Evolutionary conservation across 2,888 invertebrate genomes (phyloP).

Genomic region (Tethea ocularis): DNA sequence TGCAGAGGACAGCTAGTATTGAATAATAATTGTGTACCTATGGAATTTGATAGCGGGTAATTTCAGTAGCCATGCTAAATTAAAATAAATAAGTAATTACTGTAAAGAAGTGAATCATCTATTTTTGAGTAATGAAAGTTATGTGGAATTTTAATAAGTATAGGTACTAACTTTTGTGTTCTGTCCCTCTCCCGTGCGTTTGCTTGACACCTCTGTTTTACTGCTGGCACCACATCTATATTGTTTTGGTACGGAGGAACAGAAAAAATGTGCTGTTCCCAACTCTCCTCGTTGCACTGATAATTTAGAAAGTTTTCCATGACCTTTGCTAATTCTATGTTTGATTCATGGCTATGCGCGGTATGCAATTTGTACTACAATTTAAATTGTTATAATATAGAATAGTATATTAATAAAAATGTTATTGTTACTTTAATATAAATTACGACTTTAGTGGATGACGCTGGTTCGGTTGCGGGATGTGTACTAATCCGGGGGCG

Average conservation of each 20-base stretch:
- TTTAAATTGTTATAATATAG: background rate
- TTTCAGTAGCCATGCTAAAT: no score
- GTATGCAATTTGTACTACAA: no score
- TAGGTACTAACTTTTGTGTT: slow-evolving; percentile 89
- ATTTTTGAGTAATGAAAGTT: background rate
- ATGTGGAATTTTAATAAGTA: slow-evolving; percentile 31
- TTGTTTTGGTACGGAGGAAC: slow-evolving; percentile 49
- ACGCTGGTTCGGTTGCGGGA: slow-evolving; percentile 42
- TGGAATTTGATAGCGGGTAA: no score
- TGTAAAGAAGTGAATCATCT: no score
- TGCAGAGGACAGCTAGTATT: no score
- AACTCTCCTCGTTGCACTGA: slow-evolving; percentile 60
- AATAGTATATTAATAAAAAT: no score
- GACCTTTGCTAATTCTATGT: background rate
- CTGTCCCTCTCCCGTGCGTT: slow-evolving; percentile 92
- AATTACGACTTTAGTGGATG: no score
- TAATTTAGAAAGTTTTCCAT: slow-evolving; percentile 71
- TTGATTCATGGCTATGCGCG: background rate
- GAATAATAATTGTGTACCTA: no score
- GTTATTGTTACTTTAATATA: no score
- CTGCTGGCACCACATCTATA: slow-evolving; percentile 60
- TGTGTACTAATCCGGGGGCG: slow-evolving; percentile 66
- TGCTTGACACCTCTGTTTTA: slow-evolving; percentile 89
- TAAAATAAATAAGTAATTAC: no score
- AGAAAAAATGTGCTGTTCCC: slow-evolving; percentile 62